phyloP scores from a whole-genome alignment of 2,797 vertebrate species.

The Labeo calbasu region DNA sequence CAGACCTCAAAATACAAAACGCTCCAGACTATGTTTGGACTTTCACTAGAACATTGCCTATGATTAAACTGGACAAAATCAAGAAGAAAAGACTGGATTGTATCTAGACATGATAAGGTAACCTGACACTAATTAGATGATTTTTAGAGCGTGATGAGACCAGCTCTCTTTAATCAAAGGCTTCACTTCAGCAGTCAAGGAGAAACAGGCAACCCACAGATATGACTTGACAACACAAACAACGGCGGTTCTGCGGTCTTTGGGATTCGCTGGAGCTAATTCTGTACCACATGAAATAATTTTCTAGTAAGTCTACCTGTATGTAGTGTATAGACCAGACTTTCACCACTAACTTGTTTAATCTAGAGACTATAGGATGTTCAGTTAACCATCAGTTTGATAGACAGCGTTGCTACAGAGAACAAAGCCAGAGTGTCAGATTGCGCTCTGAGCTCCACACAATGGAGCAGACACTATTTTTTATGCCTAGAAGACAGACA shows the following conservation, averaged over 20 bases:
- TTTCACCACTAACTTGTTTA: slow-evolving; percentile 19
- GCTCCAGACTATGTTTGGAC: too few relatives aligned
- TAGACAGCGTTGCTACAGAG: slow-evolving; percentile 12
- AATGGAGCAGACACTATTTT: slow-evolving; percentile 25
- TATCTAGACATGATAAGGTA: slow-evolving; percentile 35
- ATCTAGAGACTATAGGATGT: neutral
- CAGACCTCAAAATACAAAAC: too few relatives aligned
- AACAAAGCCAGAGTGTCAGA: slow-evolving; percentile 42
- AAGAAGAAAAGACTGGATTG: neutral
- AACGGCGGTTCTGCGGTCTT: neutral
- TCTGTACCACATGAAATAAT: neutral
- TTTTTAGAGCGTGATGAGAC: slow-evolving; percentile 50
- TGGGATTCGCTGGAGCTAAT: slow-evolving; percentile 1
- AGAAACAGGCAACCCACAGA: slow-evolving; percentile 23
- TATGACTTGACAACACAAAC: neutral
- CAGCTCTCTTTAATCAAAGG: slow-evolving; percentile 52
- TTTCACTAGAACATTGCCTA: neutral
- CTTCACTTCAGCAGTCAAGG: slow-evolving; percentile 39
- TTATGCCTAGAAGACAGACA: neutral
- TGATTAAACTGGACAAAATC: slow-evolving; percentile 33
- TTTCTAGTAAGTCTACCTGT: neutral
- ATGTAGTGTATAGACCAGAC: neutral
- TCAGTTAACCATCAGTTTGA: slow-evolving; percentile 33
- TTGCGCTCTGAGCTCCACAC: slow-evolving; percentile 30
- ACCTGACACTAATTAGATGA: slow-evolving; percentile 44